Percentiles rank a stretch among this genome's conserved stretches.
phyloP scores from a whole-genome alignment of 1,140 invertebrate genomes.

The Ceratitis capitata region DNA sequence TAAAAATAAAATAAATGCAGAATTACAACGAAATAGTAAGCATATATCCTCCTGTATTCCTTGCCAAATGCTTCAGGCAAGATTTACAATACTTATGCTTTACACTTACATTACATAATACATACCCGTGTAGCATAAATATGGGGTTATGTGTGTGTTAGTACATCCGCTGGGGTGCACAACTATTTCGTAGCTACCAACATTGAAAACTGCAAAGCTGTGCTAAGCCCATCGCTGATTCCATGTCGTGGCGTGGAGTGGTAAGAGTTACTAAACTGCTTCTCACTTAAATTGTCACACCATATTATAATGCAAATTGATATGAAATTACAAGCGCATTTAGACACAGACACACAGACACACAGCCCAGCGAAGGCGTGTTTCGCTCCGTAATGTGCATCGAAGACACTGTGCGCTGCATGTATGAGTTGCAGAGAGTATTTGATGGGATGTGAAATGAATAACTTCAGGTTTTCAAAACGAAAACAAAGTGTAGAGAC shows the following conservation, averaged over 20 bases:
- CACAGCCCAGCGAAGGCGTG: neutral
- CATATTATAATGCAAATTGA: conserved; percentile 33
- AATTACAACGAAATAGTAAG: neutral
- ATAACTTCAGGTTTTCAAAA: too few relatives aligned
- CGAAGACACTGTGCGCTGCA: neutral
- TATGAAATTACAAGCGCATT: conserved; percentile 29
- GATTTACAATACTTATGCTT: neutral
- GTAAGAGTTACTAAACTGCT: conserved; percentile 16
- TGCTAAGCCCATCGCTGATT: neutral
- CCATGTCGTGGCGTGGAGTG: neutral
- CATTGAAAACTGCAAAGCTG: conserved; percentile 1
- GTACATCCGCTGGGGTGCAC: neutral
- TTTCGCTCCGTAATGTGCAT: neutral
- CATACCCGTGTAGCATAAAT: neutral
- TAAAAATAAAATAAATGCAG: neutral
- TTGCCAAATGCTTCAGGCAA: neutral
- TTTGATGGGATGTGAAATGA: too few relatives aligned
- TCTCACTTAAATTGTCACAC: conserved; percentile 22
- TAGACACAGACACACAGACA: neutral
- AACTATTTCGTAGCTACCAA: neutral
- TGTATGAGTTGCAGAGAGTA: too few relatives aligned
- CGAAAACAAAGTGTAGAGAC: too few relatives aligned
- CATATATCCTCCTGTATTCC: neutral
- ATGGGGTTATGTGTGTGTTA: neutral
- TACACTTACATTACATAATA: neutral